Evolutionary conservation across 2,888 invertebrate species (phyloP), one percentile per base, ranked within the genome.

Genomic region (Phalera bucephala): DNA sequence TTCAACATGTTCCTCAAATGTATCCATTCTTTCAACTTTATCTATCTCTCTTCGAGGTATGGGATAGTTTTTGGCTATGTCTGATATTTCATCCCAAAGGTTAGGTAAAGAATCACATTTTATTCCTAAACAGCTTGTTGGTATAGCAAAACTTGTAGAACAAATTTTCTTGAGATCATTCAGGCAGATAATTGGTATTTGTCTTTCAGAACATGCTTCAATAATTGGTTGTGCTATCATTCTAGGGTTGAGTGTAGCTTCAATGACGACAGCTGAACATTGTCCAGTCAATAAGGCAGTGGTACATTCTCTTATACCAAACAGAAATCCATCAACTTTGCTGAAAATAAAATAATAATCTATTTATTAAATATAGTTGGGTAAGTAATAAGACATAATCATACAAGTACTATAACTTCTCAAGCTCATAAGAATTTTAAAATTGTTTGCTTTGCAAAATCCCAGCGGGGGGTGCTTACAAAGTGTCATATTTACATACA

Each of bases 91-190:
- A 22, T 51, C 40, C 47, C 32, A 50, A 1, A 83, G 35, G 29
- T 80, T 73, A 43, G 46, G 12, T 30, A 80, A 44, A 36, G 12
- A 42, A 15, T 70, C 52, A 26, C 48, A 53, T 64, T 72, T 75
- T 11, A 91, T 42, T 21, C 86, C 87, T 33, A 91, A 53, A 37
- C 85, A 85, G 55, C 78, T 79, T 15, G 89, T 84, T 35, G 79
- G 59, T 40, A 91, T 75, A 0, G 90, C 89, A 70, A 89, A 87
- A 45, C 72, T 57, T 0, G 19, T 37, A 23, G 56, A 40, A 39
- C 71, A 64, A 0, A 64, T 39, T 45, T 64, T 64, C 40, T 72
- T 80, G 2, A 91, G 60, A 26, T 72, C 69, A 31, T 62, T 58
- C n/a, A 90, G 46, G 51, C 91, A 87, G 5, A 91, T 34, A 10